Evolutionary conservation across 2,797 vertebrate genomes (phyloP).

Genomic region (Propithecus deckenii): DNA sequence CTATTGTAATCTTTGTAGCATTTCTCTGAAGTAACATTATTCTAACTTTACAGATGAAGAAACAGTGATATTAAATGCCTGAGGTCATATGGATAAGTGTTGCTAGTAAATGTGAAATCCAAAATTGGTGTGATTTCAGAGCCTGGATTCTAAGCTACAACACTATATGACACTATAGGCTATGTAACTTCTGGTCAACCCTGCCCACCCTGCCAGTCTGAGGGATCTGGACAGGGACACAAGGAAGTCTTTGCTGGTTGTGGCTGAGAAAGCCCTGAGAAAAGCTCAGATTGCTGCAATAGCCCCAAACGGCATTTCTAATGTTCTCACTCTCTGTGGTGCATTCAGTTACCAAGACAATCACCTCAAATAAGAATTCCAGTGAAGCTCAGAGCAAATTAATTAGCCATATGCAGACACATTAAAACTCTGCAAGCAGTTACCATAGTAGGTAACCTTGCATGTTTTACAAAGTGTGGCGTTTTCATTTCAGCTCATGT

Average conservation of each 20-base stretch:
- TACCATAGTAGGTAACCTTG: conserved; percentile 77
- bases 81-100: background rate
- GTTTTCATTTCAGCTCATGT: conserved; percentile 66
- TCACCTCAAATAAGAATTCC: conserved; percentile 77
- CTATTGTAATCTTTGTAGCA: background rate
- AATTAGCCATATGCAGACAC: conserved; percentile 81
- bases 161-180: background rate
- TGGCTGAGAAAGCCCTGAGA: background rate
- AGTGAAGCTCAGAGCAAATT: conserved; percentile 80
- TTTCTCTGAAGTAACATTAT: background rate
- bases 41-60: background rate
- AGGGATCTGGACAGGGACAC: background rate
- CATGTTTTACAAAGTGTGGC: conserved; percentile 75
- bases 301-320: conserved; percentile 65
- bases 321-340: conserved; percentile 52
- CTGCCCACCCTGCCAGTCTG: background rate
- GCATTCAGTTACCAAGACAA: conserved; percentile 80
- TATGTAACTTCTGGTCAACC: background rate
- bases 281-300: conserved; percentile 20
- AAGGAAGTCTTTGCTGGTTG: too few species aligned
- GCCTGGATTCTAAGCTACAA: background rate
- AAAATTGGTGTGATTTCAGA: background rate
- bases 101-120: background rate
- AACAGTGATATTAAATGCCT: background rate
- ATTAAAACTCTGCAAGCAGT: conserved; percentile 80